Conservation (phyloP, 2,113 vertebrate genomes). For the Petrocephalus microphthalmus region DNA sequence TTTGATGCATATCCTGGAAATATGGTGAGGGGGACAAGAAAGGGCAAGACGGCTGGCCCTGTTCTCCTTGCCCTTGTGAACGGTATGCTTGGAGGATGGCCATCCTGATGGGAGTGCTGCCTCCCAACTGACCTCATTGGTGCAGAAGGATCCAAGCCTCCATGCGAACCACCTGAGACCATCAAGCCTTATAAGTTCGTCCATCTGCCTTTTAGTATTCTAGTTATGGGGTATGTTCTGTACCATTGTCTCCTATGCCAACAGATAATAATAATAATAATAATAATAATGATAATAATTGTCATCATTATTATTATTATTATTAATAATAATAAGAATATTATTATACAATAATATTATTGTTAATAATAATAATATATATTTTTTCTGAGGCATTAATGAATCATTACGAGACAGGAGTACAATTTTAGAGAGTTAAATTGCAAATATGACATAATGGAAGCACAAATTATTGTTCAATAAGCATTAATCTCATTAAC, state of each 20-base stretch:
- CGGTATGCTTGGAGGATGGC: background rate
- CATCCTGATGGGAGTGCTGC: background rate
- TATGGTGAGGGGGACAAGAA: background rate
- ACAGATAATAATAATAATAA: background rate
- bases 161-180: background rate
- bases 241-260: background rate
- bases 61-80: background rate
- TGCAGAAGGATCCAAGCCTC: background rate
- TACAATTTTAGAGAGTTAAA: background rate
- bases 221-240: background rate
- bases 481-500: slow-evolving; percentile 9
- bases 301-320: too few species aligned
- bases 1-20: background rate
- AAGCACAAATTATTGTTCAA: background rate
- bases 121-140: background rate
- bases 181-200: background rate
- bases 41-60: background rate
- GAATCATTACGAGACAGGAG: background rate
- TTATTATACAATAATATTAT: background rate
- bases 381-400: background rate
- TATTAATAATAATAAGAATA: too few species aligned
- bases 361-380: background rate
- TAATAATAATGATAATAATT: background rate
- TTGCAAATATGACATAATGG: background rate
- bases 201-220: too few species aligned